phyloP scores from a whole-genome alignment of 2,888 invertebrate genomes.

The Cerceris ruficornis region DNA sequence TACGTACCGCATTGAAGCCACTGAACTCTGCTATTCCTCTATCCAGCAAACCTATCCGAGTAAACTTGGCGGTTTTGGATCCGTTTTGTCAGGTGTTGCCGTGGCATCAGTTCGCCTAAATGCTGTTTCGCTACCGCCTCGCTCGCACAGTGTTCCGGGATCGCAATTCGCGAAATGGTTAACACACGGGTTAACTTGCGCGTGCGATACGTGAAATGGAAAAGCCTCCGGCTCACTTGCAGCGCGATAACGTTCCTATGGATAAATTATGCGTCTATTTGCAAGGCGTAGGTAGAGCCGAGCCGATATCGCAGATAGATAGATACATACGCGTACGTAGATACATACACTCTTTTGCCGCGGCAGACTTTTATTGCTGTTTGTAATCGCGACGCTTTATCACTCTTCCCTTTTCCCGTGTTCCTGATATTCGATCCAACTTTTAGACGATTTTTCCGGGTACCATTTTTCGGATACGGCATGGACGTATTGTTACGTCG shows the following conservation, averaged over 20 bases:
- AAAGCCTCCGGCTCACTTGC: constrained; percentile 51
- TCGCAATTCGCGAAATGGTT: neutral
- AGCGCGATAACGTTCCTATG: constrained; percentile 43
- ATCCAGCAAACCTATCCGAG: constrained; percentile 22
- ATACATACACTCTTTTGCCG: neutral
- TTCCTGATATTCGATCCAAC: neutral
- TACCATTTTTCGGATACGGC: neutral
- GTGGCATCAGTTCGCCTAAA: constrained; percentile 34
- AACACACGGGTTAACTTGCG: constrained; percentile 33
- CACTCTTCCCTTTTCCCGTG: neutral
- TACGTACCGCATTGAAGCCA: constrained; percentile 34
- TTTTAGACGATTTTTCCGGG: neutral
- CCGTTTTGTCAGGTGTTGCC: constrained; percentile 58
- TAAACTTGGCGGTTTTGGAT: constrained; percentile 33
- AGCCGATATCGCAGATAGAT: constrained; percentile 32
- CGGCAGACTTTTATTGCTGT: neutral
- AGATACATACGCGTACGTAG: too few relatives aligned
- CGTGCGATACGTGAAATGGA: constrained; percentile 38
- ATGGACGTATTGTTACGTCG: neutral
- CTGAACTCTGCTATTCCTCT: constrained; percentile 44
- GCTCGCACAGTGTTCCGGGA: neutral
- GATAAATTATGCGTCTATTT: constrained; percentile 51
- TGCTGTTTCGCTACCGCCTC: constrained; percentile 43
- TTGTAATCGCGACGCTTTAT: neutral
- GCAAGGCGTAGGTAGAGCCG: neutral